Evolutionary conservation across 2,797 vertebrate genomes (phyloP).

Genomic region (Danio tinwini): DNA sequence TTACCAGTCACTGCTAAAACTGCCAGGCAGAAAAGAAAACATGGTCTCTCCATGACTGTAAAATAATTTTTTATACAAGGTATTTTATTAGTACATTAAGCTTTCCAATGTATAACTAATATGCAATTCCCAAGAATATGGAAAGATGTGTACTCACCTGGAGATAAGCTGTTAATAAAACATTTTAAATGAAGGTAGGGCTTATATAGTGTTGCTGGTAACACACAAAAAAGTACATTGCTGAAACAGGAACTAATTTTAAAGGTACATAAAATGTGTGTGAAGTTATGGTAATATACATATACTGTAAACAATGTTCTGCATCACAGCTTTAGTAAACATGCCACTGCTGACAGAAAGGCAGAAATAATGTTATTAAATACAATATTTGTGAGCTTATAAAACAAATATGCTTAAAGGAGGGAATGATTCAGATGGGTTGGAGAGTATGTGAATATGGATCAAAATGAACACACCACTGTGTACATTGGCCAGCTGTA

Average conservation of each 20-base stretch:
- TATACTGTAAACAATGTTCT: conserved; percentile 4
- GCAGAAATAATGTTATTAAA: conserved; percentile 1
- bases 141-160: conserved; percentile 38
- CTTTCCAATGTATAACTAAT: background rate
- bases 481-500: conserved; percentile 25
- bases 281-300: background rate
- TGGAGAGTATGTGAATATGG: background rate
- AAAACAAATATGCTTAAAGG: conserved; percentile 39
- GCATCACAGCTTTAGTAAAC: conserved; percentile 12
- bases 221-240: background rate
- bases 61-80: background rate
- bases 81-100: background rate
- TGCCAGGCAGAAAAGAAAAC: conserved; percentile 45
- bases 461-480: conserved; percentile 6
- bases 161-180: conserved; percentile 1
- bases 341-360: background rate
- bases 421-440: background rate
- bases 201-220: conserved; percentile 46
- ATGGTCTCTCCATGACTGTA: conserved; percentile 50
- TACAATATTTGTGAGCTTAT: background rate
- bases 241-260: conserved; percentile 53
- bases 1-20: conserved; percentile 53
- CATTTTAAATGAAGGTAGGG: background rate
- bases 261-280: conserved; percentile 6
- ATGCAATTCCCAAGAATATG: background rate